A percentile compares a stretch with the other conserved stretches of the same genome.
These are phyloP conservation scores for Acheta domesticus DNA, from an alignment of 2,888 invertebrate species.

Conservation along the genomic window DNA sequence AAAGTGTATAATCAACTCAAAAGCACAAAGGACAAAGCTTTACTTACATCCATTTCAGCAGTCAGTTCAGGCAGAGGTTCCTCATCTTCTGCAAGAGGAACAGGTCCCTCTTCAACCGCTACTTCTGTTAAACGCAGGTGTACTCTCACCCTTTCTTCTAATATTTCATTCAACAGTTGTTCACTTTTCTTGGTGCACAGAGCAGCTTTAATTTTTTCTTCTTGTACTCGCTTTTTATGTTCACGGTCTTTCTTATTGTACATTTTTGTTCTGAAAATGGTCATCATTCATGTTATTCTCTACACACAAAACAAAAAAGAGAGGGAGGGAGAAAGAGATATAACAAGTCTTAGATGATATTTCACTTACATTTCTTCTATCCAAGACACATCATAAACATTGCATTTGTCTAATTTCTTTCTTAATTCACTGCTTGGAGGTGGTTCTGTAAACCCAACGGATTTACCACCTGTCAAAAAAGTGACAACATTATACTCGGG, in stretches of 20 bases:
- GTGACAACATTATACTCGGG: no score
- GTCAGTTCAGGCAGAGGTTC: conserved; percentile 62
- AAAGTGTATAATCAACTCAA: no score
- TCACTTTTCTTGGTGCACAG: conserved; percentile 44
- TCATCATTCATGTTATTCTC: not conserved
- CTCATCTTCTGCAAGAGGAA: conserved; percentile 53
- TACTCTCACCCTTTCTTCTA: conserved; percentile 47
- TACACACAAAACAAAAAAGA: not conserved
- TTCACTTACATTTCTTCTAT: not conserved
- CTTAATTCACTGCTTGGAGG: not conserved
- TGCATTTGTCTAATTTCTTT: not conserved
- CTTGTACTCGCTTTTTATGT: conserved; percentile 42
- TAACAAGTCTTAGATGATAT: not conserved
- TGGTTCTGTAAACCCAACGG: no score
- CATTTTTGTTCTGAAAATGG: conserved; percentile 20
- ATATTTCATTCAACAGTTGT: conserved; percentile 44
- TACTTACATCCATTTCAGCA: conserved; percentile 53
- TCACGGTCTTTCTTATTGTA: conserved; percentile 22
- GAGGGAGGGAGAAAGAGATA: not conserved
- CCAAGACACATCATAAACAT: not conserved
- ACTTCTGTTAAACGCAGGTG: conserved; percentile 49
- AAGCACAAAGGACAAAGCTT: no score
- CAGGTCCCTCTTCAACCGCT: conserved; percentile 53
- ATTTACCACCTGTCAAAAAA: no score
- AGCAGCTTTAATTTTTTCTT: conserved; percentile 41